These are phyloP conservation scores for Chrysomallon squamiferum DNA, from an alignment of 1,140 invertebrate genomes.

Conservation along the genomic window DNA sequence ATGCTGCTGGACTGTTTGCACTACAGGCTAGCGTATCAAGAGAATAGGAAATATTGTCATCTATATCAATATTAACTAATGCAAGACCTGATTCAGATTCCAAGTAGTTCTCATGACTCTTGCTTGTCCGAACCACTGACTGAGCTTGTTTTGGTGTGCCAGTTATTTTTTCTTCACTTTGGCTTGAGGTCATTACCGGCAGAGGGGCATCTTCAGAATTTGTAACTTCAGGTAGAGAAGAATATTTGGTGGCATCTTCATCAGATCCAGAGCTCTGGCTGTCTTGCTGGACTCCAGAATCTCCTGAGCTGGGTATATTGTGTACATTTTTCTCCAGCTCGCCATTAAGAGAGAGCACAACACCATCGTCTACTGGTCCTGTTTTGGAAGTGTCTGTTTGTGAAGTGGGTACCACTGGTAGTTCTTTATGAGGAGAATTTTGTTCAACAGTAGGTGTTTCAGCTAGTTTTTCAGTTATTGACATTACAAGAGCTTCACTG, in stretches of 20 bases:
- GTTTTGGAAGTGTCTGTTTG: background rate
- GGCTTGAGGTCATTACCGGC: constrained; percentile 38
- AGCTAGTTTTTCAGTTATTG: background rate
- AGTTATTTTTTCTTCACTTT: constrained; percentile 57
- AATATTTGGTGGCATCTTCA: constrained; percentile 1
- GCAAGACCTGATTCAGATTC: constrained; percentile 43
- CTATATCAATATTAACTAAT: constrained; percentile 70
- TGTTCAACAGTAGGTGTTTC: too few species aligned
- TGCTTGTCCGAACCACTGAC: constrained; percentile 51
- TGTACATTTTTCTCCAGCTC: constrained; percentile 11
- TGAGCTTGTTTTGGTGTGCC: constrained; percentile 14
- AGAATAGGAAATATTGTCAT: constrained; percentile 91
- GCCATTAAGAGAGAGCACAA: constrained; percentile 6
- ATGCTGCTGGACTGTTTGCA: constrained; percentile 65
- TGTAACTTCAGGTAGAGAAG: background rate
- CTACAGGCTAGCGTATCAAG: constrained; percentile 86
- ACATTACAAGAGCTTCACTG: background rate
- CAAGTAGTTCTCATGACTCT: constrained; percentile 61
- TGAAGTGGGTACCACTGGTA: too few species aligned
- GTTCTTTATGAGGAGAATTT: too few species aligned
- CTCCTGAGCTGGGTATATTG: constrained; percentile 28
- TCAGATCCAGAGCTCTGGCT: constrained; percentile 25
- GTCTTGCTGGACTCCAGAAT: constrained; percentile 26
- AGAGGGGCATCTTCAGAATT: constrained; percentile 9
- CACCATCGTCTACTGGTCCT: background rate